Base-by-base conservation (phyloP, 1,140 invertebrate genomes). In the Phenacoccus solenopsis region DNA sequence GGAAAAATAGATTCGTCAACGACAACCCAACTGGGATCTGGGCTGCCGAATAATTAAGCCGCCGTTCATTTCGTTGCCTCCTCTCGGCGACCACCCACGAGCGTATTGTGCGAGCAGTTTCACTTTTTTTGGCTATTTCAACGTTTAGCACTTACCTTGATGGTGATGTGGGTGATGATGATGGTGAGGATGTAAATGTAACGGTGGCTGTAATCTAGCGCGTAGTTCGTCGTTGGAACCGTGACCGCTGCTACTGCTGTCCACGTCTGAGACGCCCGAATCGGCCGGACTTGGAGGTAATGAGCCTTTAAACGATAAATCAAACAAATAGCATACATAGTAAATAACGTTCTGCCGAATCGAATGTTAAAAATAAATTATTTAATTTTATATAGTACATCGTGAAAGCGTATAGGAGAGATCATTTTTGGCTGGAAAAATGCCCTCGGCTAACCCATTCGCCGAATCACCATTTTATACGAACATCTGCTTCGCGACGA, bases 211-310 rank as follows among this genome's bases (percentile, higher is more conserved):
- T 70, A 90, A 83, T 77, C 90, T 86, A 73, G 90, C 88, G 82
- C 91, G 89, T 77, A 92, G 83, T 79, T 94, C 90, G 77, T 94
- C 91, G 77, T 90, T 91, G 73, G 89, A 91, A 70, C 91, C 85
- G 76, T 89, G 87, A 38, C 95, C 94, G 71, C 90, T 92, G 75
- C 91, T 94, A 73, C 91, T 94, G 75, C 90, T 94, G 80, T 98
- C 94, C 73, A 97, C 93, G 81, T 98, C 94, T 56, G 93, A 96
- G 16, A 97, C 94, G 70, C 96, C 95, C 76, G 93, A 96, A 82
- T 98, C 94, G 13, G 95, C 94, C 70, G 96, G 95, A 80, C 93
- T 96, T 28, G 94, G 94, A 72, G 95, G 96, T 77, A 97, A 86
- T 76, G 94, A 96, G 81, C 91, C 93, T 77, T 73, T 22, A 67